Evolutionary conservation across 2,113 vertebrate species (phyloP).

Genomic region (Atlantisia rogersi): DNA sequence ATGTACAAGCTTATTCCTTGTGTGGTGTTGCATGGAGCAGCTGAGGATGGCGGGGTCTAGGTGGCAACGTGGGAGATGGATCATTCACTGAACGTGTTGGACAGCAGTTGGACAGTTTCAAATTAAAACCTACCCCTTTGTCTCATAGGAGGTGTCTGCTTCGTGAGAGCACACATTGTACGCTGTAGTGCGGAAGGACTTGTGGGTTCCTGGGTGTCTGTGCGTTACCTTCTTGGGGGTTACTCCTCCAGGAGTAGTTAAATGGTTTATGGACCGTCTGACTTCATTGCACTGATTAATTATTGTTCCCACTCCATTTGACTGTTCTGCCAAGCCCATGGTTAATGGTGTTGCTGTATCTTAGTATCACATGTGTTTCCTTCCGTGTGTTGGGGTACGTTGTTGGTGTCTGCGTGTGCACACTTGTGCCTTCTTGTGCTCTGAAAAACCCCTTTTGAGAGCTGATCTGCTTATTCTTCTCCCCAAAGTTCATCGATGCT

Average conservation of each 20-base stretch:
- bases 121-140: neutral
- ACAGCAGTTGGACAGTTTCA: neutral
- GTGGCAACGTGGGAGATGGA: neutral
- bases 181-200: neutral
- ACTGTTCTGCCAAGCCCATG: neutral
- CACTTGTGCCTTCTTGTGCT: neutral
- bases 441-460: too few relatives aligned
- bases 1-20: neutral
- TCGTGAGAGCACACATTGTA: fast-evolving
- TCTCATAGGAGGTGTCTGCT: neutral
- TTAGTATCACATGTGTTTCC: neutral
- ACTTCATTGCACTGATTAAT: neutral
- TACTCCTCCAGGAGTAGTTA: neutral
- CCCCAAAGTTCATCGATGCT: neutral
- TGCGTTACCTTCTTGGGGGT: neutral
- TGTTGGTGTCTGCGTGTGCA: fast-evolving
- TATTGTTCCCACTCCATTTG: neutral
- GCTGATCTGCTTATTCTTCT: neutral
- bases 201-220: neutral
- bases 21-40: neutral
- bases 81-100: fast-evolving
- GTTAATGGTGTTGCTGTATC: neutral
- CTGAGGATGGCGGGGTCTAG: neutral
- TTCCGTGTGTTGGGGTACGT: fast-evolving
- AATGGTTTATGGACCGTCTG: neutral